Base-by-base conservation (phyloP, 1,140 invertebrate species). In the Drosophila fuyamai region DNA sequence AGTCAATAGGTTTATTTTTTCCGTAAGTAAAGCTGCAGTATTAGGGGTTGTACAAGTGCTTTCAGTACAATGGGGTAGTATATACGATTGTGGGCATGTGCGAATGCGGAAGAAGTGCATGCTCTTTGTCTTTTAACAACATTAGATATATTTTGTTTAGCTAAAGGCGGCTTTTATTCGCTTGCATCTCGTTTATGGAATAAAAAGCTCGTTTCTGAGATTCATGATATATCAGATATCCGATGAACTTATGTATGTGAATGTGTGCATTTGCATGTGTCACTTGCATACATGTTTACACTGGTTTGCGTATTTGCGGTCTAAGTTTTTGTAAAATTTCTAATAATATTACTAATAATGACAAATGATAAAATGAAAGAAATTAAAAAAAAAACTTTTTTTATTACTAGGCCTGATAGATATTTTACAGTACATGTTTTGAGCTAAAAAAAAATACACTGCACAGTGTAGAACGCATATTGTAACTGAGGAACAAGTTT, bases 31-130 rank as follows among this genome's bases (percentile, higher is more conserved):
- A 44, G 29, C 61, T 61, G 61, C 56, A 44, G 9, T 61, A 61
- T 66, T 51, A 48, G 29, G 65, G 65, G 65, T 66, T 67, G 65
- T 47, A 32, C 65, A 67, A 66, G 60, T 66, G 46, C 36, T 51
- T 35, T 10, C 18, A 5, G 16, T 10, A 27, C 23, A 43, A 36
- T 27, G 65, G 65, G 35, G 65, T 68, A 14, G 60, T 63, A 63
- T 35, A 35, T 23, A 23, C 13, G 6, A 60, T 14, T 43, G 47
- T 38, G 65, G 46, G 48, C 41, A 63, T 68, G 47, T 65, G 46
- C 61, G 38, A 35, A 54, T 44, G 38, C 61, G 47, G 65, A 66
- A 66, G 36, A 46, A 54, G 27, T 7, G 27, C 32, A 12, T 32
- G 50, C 60, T 35, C 65, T 66, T 68, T 68, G 65, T 68, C 65